Base-by-base conservation (phyloP, 2,888 invertebrate genomes). In the Sarcophaga carnaria region DNA sequence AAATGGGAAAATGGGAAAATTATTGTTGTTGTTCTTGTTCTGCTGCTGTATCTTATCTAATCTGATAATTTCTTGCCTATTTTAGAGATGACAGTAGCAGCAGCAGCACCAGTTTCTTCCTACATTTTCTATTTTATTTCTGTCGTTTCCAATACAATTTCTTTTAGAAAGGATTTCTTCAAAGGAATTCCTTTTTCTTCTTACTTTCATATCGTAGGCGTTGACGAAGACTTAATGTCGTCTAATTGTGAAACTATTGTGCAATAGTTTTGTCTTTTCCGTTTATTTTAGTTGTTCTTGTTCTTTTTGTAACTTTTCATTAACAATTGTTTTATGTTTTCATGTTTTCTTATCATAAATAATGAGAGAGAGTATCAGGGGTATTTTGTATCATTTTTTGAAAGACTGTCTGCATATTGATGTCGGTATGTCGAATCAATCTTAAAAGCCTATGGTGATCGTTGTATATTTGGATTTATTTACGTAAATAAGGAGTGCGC, bases 11-110 rank as follows among this genome's bases (percentile, higher is more conserved):
- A 62, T 37, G 81, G 62, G 49, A 78, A 78, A 66, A 78, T 82
- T 78, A 75, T 75, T 82, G 64, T 85, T 66, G 69, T 79, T 79
- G 54, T 78, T 74, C 64, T 63, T 47, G 12, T 67, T 83, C n/a
- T 85, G 75, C 72, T 85, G 66, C 78, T 83, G 4, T 64, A 76
- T 76, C 54, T 87, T 84, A 84, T 87, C 84, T 87, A 81, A 87
- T 87, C 84, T 27, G 47, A 79, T 75, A 70, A 81, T 76, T 84
- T 84, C 78, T 69, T 66, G 63, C 76, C 63, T 79, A 79, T 87
- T 84, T 82, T 81, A n/a, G 14, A 72, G 78, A 71, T 59, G 77
- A 67, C 71, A 67, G 63, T 54, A 82, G 49, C 67, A 45, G n/a
- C 37, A 37, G 4, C 27, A 27, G 27, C 8, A 37, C 37, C 37